Conservation (phyloP, 2,797 vertebrate genomes). For the Paedocypris micromegethes region DNA sequence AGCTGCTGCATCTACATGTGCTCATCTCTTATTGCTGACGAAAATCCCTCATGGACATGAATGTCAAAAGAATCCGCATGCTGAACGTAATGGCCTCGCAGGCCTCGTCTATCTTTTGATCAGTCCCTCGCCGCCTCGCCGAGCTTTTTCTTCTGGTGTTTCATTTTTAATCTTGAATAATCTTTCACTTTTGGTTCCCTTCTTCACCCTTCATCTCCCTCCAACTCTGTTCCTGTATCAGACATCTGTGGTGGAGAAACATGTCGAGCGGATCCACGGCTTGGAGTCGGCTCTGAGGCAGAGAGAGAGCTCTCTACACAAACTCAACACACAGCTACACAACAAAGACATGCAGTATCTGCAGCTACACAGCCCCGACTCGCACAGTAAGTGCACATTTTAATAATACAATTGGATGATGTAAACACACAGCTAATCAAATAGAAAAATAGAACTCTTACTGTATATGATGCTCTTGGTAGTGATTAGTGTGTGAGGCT, state of each 20-base stretch:
- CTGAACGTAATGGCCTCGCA: slow-evolving; percentile 27
- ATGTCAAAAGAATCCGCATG: background rate
- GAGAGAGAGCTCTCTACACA: slow-evolving; percentile 78
- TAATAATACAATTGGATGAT: background rate
- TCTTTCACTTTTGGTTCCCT: slow-evolving; percentile 14
- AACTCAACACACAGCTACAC: slow-evolving; percentile 77
- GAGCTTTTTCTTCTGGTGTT: slow-evolving; percentile 14
- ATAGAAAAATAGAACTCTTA: background rate
- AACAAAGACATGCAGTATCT: slow-evolving; percentile 88
- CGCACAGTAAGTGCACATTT: slow-evolving; percentile 65
- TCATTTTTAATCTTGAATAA: slow-evolving; percentile 22
- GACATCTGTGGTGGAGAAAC: slow-evolving; percentile 90
- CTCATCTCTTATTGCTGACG: slow-evolving; percentile 41
- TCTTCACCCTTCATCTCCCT: slow-evolving; percentile 12
- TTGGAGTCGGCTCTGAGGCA: slow-evolving; percentile 87
- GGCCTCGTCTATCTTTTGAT: slow-evolving; percentile 29
- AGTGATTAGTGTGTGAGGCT: too few relatives aligned
- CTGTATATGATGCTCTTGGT: too few relatives aligned
- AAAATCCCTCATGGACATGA: slow-evolving; percentile 20
- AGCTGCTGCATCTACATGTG: slow-evolving; percentile 43
- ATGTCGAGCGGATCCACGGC: slow-evolving; percentile 84
- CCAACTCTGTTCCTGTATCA: slow-evolving; percentile 50
- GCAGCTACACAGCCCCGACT: slow-evolving; percentile 74
- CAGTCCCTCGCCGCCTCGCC: slow-evolving; percentile 4
- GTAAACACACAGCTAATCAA: slow-evolving; percentile 7